phyloP scores from a whole-genome alignment of 1,140 invertebrate species.

The Drosophila quadrilineata region DNA sequence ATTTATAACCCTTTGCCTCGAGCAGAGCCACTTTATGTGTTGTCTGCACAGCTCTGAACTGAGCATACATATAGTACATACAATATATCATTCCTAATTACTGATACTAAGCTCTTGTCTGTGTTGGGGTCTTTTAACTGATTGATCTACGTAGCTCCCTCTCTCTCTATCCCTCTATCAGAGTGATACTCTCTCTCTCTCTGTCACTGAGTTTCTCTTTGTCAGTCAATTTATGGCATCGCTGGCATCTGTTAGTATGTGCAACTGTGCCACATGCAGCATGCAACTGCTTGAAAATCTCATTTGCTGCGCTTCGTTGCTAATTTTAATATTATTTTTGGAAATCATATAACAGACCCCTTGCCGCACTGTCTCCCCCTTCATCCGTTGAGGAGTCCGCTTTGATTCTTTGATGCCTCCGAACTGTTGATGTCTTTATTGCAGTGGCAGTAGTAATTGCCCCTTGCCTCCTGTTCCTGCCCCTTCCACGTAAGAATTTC shows the following conservation, averaged over 20 bases:
- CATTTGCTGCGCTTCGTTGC: slow-evolving; percentile 74
- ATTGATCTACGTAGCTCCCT: slow-evolving; percentile 61
- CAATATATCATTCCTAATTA: slow-evolving; percentile 76
- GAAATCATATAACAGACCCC: slow-evolving; percentile 66
- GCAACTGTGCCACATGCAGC: slow-evolving; percentile 9
- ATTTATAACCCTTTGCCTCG: slow-evolving; percentile 71
- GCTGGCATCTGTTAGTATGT: slow-evolving; percentile 1
- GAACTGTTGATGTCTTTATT: slow-evolving; percentile 78
- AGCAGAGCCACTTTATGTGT: slow-evolving; percentile 21
- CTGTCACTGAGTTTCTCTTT: no score
- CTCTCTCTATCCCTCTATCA: no score
- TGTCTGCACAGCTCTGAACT: slow-evolving; percentile 9
- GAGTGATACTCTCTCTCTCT: no score
- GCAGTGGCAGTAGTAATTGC: slow-evolving; percentile 48
- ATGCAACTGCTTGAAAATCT: slow-evolving; percentile 49
- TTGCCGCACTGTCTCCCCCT: slow-evolving; percentile 5
- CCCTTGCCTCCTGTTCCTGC: background rate
- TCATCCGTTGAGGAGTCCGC: background rate
- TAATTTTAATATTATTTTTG: slow-evolving; percentile 79
- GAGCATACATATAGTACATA: slow-evolving; percentile 37
- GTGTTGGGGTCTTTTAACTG: slow-evolving; percentile 20
- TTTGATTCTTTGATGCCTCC: slow-evolving; percentile 57
- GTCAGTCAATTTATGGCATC: slow-evolving; percentile 55
- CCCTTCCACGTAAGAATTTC: slow-evolving; percentile 63
- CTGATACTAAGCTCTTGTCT: slow-evolving; percentile 64